Conservation (phyloP, 2,113 vertebrate species). For the Engystomops pustulosus region DNA sequence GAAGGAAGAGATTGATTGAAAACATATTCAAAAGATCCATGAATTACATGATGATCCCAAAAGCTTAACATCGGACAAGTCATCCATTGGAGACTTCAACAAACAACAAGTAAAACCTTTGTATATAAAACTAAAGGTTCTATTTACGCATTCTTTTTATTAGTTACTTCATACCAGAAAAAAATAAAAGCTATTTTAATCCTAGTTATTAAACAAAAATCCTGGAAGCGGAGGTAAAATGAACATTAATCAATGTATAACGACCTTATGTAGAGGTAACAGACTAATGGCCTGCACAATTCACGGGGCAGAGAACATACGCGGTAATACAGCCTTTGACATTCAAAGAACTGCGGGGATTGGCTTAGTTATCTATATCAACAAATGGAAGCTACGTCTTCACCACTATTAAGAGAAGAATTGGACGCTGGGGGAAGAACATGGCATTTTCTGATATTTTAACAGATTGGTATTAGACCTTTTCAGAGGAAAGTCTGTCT, state of each 20-base stretch:
- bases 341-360: constrained; percentile 9
- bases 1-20: neutral
- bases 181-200: neutral
- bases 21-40: neutral
- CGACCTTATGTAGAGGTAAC: neutral
- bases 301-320: neutral
- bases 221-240: neutral
- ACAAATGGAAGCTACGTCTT: constrained; percentile 18
- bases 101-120: neutral
- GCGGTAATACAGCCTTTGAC: neutral
- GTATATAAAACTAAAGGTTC: neutral
- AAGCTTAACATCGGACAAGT: neutral
- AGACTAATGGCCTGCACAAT: neutral
- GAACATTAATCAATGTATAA: constrained; percentile 24
- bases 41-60: neutral
- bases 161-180: neutral
- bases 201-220: neutral
- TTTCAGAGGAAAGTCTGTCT: constrained; percentile 14
- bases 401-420: constrained; percentile 1
- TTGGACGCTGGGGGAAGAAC: neutral
- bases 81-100: neutral
- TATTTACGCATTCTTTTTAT: neutral
- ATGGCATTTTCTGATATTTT: constrained; percentile 49
- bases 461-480: constrained; percentile 36
- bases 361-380: constrained; percentile 15